Percentiles rank a stretch among this genome's conserved stretches.
These are phyloP conservation scores for Monopis laevigella DNA, from an alignment of 2,888 invertebrate genomes.

Conservation along the genomic window DNA sequence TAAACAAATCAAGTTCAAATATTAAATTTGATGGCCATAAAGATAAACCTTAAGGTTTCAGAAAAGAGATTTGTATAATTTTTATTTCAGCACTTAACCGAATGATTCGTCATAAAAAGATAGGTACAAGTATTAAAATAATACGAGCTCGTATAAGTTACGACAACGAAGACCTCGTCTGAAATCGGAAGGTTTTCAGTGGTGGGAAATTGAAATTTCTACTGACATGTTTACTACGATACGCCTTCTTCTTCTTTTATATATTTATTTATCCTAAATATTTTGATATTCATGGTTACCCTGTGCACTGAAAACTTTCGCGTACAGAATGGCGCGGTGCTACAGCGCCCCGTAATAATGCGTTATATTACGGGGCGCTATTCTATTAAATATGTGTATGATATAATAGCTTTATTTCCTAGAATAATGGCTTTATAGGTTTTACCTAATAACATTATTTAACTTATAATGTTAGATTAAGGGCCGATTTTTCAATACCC, in stretches of 20 bases:
- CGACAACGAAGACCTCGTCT: constrained; percentile 22
- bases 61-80: constrained; percentile 8
- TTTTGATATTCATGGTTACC: no score
- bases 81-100: constrained; percentile 13
- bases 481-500: no score
- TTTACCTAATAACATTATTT: no score
- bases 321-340: no score
- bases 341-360: no score
- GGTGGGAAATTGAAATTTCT: constrained; percentile 47
- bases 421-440: no score
- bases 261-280: neutral
- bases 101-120: constrained; percentile 24
- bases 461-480: no score
- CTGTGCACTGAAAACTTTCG: no score
- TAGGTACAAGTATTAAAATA: constrained; percentile 14
- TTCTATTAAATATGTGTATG: no score
- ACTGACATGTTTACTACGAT: constrained; percentile 24
- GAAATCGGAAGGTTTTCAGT: constrained; percentile 34
- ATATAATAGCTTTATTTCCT: no score
- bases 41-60: constrained; percentile 1
- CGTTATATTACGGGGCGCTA: no score
- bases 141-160: constrained; percentile 17
- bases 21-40: constrained; percentile 7
- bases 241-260: neutral
- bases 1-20: no score